phyloP scores from a whole-genome alignment of 53 echinoderm and acorn worm genomes.

The Echinarachnius parma region DNA sequence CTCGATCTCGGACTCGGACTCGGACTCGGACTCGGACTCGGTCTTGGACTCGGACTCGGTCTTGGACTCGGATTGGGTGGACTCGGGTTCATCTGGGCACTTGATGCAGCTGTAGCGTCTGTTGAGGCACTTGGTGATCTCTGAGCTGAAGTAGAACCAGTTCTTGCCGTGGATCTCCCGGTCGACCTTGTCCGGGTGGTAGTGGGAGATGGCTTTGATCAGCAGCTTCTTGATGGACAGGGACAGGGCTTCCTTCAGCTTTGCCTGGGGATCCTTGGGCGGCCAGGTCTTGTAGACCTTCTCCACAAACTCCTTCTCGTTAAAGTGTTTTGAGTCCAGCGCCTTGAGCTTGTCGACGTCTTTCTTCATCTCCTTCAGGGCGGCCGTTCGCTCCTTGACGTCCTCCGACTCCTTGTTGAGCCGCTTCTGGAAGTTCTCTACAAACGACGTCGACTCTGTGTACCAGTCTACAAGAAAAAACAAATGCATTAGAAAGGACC shows the following conservation, averaged over 20 bases:
- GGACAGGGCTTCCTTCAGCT: background rate
- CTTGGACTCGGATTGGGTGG: too few relatives aligned
- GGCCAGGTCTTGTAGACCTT: constrained; percentile 29
- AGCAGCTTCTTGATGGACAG: constrained; percentile 13
- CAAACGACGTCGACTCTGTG: constrained; percentile 3
- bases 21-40: too few relatives aligned
- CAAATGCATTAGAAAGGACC: too few relatives aligned
- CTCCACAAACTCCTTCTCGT: background rate
- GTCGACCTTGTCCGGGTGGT: constrained; percentile 43
- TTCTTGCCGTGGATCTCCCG: constrained; percentile 34
- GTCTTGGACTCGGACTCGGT: too few relatives aligned
- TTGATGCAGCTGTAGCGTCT: background rate
- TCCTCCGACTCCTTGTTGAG: constrained; percentile 7
- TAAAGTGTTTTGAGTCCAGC: background rate
- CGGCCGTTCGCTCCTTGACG: background rate
- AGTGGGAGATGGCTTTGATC: constrained; percentile 17
- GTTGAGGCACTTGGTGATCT: constrained; percentile 40
- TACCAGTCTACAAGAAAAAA: constrained; percentile 10
- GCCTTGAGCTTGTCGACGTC: constrained; percentile 10
- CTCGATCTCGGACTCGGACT: too few relatives aligned
- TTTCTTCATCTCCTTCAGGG: constrained; percentile 10
- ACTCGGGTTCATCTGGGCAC: constrained; percentile 6
- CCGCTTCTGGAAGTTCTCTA: constrained; percentile 16
- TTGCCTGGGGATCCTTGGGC: constrained; percentile 2
- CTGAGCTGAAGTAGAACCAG: constrained; percentile 34